A percentile compares a stretch with the other conserved stretches of the same genome.
Evolutionary conservation across 2,797 vertebrate species (phyloP).

Genomic region (Sebastes paucispinis): DNA sequence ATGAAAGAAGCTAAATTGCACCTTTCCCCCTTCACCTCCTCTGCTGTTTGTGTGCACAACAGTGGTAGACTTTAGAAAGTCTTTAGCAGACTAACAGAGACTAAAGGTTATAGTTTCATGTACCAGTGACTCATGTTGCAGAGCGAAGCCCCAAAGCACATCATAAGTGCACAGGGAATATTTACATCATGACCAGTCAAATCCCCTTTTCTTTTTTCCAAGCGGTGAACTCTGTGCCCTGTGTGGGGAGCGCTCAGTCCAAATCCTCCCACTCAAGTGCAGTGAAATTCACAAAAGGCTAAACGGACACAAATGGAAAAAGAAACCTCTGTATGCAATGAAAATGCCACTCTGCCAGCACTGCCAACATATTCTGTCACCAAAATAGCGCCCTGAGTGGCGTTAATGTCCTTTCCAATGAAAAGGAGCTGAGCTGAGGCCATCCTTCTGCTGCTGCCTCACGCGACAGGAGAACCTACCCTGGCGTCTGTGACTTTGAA

Average conservation of each 20-base stretch:
- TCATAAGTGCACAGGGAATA: neutral
- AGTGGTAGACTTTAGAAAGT: neutral
- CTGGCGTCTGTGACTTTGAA: constrained; percentile 97
- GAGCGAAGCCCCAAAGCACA: neutral
- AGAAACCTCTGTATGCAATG: neutral
- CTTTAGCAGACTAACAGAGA: neutral
- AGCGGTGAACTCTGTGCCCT: neutral
- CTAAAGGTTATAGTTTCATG: neutral
- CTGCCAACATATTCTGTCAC: neutral
- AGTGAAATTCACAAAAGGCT: neutral
- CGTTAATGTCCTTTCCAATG: neutral
- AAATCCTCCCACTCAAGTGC: neutral
- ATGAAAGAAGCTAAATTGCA: neutral
- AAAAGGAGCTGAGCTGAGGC: neutral
- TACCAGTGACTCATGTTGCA: neutral
- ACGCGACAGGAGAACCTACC: constrained; percentile 78
- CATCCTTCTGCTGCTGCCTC: neutral
- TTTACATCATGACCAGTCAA: neutral
- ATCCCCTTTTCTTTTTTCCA: no score
- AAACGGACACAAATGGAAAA: neutral
- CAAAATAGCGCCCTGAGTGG: neutral
- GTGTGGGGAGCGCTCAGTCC: neutral
- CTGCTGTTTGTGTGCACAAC: neutral
- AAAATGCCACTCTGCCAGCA: neutral
- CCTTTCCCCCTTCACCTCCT: neutral